Conservation (phyloP, 2,888 invertebrate species). For the Catocala nupta region DNA sequence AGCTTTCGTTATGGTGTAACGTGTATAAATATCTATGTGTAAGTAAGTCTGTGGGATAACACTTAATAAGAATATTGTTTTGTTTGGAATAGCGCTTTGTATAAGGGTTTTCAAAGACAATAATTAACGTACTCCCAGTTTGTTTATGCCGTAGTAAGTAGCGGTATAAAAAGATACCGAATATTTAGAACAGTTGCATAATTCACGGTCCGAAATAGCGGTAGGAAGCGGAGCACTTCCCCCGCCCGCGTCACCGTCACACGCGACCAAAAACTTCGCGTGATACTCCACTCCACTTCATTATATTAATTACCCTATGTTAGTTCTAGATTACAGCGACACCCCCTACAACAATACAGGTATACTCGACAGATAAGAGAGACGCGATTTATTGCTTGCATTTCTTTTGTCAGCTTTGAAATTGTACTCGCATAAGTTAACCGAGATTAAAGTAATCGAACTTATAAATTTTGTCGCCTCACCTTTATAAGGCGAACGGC, state of each 20-base stretch:
- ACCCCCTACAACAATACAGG: constrained; percentile 82
- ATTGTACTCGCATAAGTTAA: constrained; percentile 88
- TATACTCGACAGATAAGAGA: constrained; percentile 82
- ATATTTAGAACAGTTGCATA: constrained; percentile 60
- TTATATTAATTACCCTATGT: constrained; percentile 85
- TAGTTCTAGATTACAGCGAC: constrained; percentile 79
- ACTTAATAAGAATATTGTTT: background rate
- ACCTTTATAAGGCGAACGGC: constrained; percentile 85
- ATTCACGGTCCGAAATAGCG: constrained; percentile 72
- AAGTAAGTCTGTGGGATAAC: background rate
- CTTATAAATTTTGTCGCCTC: constrained; percentile 88
- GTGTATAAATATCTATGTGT: constrained; percentile 28
- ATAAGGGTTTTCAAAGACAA: background rate
- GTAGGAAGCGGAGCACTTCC: constrained; percentile 60
- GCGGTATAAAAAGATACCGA: constrained; percentile 58
- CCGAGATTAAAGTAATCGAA: constrained; percentile 88
- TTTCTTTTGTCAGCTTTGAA: constrained; percentile 88
- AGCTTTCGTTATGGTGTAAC: constrained; percentile 60
- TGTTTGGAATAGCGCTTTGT: background rate
- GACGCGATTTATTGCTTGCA: constrained; percentile 85
- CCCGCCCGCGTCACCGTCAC: constrained; percentile 56
- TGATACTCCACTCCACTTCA: constrained; percentile 76
- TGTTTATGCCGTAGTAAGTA: constrained; percentile 10
- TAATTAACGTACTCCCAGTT: constrained; percentile 12
- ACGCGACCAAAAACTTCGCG: constrained; percentile 80